Base-by-base conservation (phyloP, 2,888 invertebrate genomes). In the Alsophila aescularia region DNA sequence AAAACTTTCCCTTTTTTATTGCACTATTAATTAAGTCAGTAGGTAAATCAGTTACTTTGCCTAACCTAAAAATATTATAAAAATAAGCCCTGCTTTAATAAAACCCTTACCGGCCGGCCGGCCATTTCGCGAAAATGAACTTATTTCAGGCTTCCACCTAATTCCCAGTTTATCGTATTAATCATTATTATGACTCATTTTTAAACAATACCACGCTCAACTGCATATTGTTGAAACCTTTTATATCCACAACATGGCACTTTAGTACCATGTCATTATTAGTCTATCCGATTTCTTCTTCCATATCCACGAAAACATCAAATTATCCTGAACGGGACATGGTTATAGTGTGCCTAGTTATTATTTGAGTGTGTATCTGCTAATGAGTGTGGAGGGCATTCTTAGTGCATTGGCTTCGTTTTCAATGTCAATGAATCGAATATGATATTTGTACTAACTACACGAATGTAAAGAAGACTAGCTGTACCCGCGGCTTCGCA, bases 51-150 rank as follows among this genome's bases (percentile, higher is more conserved):
- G 7, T 24, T 6, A 7, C 1, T 24, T 24, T 24, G 24, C 7
- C 7, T 24, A 24, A 1, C 5, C 24, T 7, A 6, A 24, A 24
- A 24, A 24, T 24, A 7, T 24, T 24, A 7, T 24, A 24, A 24
- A 24, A 24, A 24, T 24, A 24, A 24, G 8, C 8, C 8, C 24
- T 24, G 7, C 8, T 24, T 24, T 7, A 5, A 24, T 7, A 5
- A 24, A 29, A n/a, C 10, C 29, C 29, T 29, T 10, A 8, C 24
- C 24, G 2, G 29, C n/a, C 29, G 10, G 2, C 10, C 5, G 29
- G 7, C 15, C 35, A 34, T 27, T 18, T n/a, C 6, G 14, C n/a
- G 29, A 59, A 58, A 56, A 52, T 52, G 49, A 62, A 42, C 57
- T 31, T 50, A 55, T 48, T 51, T 31, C 27, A 24, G 42, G 37